Conservation (phyloP, 2,888 invertebrate genomes). For the Xylophagus ater region DNA sequence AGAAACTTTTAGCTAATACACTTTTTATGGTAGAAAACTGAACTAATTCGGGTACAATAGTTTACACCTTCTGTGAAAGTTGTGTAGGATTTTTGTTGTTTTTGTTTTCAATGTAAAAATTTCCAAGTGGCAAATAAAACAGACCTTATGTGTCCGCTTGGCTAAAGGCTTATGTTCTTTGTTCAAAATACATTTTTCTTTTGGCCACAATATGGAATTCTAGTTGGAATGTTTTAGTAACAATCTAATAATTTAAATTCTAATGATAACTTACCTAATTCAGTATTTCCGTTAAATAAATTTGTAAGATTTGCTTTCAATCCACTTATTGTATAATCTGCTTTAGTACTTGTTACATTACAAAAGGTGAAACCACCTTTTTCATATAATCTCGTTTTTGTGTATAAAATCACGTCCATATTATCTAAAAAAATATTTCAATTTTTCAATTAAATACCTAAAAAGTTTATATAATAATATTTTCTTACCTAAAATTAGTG, state of each 20-base stretch:
- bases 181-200: no score
- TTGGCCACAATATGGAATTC: no score
- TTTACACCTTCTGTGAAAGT: no score
- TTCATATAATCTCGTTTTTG: constrained; percentile 52
- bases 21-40: no score
- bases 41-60: no score
- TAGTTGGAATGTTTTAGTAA: no score
- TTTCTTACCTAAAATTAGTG: constrained; percentile 58
- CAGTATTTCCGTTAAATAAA: constrained; percentile 60
- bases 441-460: constrained; percentile 19
- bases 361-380: constrained; percentile 55
- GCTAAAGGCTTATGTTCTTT: no score
- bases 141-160: no score
- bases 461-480: background rate
- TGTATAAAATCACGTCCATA: constrained; percentile 53
- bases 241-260: background rate
- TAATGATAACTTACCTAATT: constrained; percentile 46
- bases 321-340: constrained; percentile 57
- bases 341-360: constrained; percentile 54
- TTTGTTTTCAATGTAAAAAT: no score
- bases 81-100: no score
- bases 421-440: constrained; percentile 41
- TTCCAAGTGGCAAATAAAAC: no score
- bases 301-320: constrained; percentile 57
- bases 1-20: no score